A percentile compares a stretch with the other conserved stretches of the same genome.
phyloP scores from a whole-genome alignment of 2,888 invertebrate species.

The Acanthosepion esculentum region DNA sequence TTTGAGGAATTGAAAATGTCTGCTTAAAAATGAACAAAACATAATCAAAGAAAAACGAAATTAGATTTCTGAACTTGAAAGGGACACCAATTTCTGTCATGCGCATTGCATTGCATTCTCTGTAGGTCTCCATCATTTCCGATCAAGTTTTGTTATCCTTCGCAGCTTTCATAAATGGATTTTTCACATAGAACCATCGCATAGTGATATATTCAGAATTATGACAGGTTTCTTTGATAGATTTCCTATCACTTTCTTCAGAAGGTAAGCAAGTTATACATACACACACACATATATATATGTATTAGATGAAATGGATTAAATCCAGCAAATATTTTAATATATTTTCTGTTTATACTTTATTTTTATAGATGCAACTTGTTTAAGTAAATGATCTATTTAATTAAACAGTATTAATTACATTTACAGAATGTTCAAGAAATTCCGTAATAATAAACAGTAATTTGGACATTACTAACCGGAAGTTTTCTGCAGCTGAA shows the following conservation, averaged over 20 bases:
- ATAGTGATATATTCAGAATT: background rate
- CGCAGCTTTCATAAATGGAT: background rate
- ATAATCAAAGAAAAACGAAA: background rate
- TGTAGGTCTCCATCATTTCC: background rate
- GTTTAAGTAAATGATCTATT: no score
- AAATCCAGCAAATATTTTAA: no score
- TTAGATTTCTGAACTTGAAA: background rate
- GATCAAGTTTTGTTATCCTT: background rate
- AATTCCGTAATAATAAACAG: no score
- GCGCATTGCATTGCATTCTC: background rate
- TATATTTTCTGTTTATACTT: no score
- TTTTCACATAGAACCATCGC: background rate
- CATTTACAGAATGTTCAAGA: no score
- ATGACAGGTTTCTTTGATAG: background rate
- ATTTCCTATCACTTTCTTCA: background rate
- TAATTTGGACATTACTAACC: no score
- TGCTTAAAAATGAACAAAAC: background rate
- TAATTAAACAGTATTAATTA: no score
- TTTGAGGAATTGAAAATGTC: background rate
- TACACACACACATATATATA: no score
- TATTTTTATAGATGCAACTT: no score
- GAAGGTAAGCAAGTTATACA: background rate
- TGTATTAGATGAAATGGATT: no score
- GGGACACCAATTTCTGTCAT: background rate
- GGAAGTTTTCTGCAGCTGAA: no score